Percentiles rank a stretch among this genome's conserved stretches.
These are phyloP conservation scores for Acanthopagrus latus DNA, from an alignment of 2,797 vertebrate species.

Conservation along the genomic window DNA sequence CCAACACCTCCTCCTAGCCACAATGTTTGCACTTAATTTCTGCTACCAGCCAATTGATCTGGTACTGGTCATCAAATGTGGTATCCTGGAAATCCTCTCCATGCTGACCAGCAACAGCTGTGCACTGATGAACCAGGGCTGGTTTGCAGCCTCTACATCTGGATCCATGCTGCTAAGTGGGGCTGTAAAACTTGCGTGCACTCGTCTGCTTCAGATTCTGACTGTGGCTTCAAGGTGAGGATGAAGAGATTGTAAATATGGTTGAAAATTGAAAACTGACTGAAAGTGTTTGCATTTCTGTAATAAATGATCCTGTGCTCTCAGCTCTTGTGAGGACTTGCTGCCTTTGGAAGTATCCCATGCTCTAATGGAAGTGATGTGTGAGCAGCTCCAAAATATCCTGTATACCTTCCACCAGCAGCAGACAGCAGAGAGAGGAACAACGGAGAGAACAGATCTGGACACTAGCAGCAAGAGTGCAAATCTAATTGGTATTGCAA, in stretches of 20 bases:
- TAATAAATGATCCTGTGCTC: constrained; percentile 24
- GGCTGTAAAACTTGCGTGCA: constrained; percentile 83
- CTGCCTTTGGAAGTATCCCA: constrained; percentile 85
- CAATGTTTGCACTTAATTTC: constrained; percentile 87
- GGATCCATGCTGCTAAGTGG: constrained; percentile 81
- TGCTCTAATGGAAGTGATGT: constrained; percentile 88
- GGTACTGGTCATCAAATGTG: constrained; percentile 84
- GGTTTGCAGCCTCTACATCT: constrained; percentile 84
- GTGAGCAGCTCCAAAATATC: constrained; percentile 85
- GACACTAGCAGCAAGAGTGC: constrained; percentile 54
- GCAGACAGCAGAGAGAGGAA: constrained; percentile 76
- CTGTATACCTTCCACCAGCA: constrained; percentile 82
- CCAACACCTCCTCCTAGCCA: constrained; percentile 87
- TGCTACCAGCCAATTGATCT: constrained; percentile 87
- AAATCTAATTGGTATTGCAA: constrained; percentile 74
- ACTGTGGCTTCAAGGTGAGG: constrained; percentile 87
- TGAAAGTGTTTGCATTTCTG: not conserved
- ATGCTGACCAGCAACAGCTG: constrained; percentile 86
- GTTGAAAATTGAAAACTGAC: no score
- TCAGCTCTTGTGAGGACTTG: constrained; percentile 85
- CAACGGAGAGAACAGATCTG: constrained; percentile 56
- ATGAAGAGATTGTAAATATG: not conserved
- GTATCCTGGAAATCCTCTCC: constrained; percentile 86
- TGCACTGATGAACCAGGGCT: constrained; percentile 85
- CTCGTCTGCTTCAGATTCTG: constrained; percentile 87